Evolutionary conservation across 2,797 vertebrate genomes (phyloP), one percentile per base, ranked within the genome.

Genomic region (Furcifer pardalis): DNA sequence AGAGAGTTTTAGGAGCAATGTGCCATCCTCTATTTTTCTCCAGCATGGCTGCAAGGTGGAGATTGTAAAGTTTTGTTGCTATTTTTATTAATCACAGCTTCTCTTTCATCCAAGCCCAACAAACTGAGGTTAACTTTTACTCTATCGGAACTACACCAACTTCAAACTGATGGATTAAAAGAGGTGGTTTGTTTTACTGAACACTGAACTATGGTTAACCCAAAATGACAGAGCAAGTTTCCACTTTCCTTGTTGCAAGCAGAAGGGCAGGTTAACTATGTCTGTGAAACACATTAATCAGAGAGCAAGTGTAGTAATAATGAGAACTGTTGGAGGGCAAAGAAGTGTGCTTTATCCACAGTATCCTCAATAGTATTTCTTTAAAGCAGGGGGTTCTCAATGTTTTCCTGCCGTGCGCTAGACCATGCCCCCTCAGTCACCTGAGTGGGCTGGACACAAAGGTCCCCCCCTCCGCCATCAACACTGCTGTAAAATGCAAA

Each of bases 271-370:
- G 17, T 56, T 21, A 74, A 72, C 32, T 73, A 60, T 83, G 88
- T 10, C 81, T 37, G 23, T 49, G 83, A 62, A 91, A 69, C 1
- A 2, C 1, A 42, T 60, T 30, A 21, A n/a, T 86, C 85, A 84
- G 77, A 25, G 42, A 63, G 79, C 77, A 79, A 56, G 7, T 44
- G 40, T 42, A 75, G 78, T 79, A 66, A 13, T 52, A 4, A 56
- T 5, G 52, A 19, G 52, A 19, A 56, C 2, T 23, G 52, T 56
- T 56, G 19, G 17, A 19, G 52, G 15, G 52, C 13, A 56, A 21
- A 21, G 52, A 19, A 56, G 52, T 15, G 52, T 56, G 52, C 52
- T 56, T 19, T 19, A 56, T 56, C 52, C 21, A 3, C 52, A 56
- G 52, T 15, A 56, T 56, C 52, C 52, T 56, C 17, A 56, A 56